A percentile compares a stretch with the other conserved stretches of the same genome.
These are phyloP conservation scores for Amblyjoppa proteus DNA, from an alignment of 2,888 invertebrate species.

Conservation along the genomic window DNA sequence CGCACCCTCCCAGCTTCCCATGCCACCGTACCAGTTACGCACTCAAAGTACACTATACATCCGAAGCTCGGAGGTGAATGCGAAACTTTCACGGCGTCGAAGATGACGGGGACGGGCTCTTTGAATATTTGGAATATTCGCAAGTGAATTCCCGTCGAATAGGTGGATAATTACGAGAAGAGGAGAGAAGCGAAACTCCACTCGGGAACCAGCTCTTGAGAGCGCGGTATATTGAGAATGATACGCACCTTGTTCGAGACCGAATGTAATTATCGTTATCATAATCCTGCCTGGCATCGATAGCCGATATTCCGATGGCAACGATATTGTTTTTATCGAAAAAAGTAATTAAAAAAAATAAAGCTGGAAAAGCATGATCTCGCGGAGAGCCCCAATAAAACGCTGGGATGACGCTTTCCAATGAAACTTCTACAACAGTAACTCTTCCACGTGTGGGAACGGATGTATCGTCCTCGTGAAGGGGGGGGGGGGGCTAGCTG, in stretches of 20 bases:
- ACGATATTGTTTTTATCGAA: constrained; percentile 5
- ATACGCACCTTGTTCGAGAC: not conserved
- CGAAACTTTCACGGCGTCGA: not conserved
- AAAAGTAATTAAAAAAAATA: not conserved
- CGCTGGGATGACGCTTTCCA: not conserved
- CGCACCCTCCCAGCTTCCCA: not conserved
- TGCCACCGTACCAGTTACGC: not conserved
- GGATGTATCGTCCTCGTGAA: not conserved
- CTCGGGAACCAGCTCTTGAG: not conserved
- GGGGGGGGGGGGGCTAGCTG: not conserved
- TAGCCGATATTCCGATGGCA: not conserved
- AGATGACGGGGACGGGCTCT: not conserved
- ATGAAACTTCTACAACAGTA: not conserved
- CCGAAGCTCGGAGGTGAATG: not conserved
- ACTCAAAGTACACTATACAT: not conserved
- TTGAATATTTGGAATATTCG: constrained; percentile 8
- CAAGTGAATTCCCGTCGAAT: constrained; percentile 5
- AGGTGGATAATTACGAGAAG: not conserved
- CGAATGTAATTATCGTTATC: not conserved
- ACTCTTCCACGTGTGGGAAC: not conserved
- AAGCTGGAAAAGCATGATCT: not conserved
- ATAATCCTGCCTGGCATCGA: not conserved
- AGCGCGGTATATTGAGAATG: not conserved
- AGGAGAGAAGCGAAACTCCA: not conserved
- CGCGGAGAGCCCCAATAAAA: not conserved